These are phyloP conservation scores for Leuciscus waleckii DNA, from an alignment of 2,797 vertebrate species.

Conservation along the genomic window DNA sequence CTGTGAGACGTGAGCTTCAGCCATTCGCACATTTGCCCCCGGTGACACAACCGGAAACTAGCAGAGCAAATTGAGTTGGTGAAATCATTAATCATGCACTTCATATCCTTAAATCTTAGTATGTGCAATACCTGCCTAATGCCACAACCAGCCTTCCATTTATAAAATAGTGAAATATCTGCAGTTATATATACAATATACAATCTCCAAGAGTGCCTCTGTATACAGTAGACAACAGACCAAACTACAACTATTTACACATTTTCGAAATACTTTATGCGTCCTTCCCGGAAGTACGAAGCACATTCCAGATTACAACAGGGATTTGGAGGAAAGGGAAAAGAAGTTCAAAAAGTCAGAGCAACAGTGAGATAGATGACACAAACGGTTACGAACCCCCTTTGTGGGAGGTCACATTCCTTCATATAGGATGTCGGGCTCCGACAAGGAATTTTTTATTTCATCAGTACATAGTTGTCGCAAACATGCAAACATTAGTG, in stretches of 20 bases:
- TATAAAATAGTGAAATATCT: background rate
- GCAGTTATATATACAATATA: background rate
- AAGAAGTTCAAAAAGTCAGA: conserved; percentile 76
- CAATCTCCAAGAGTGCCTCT: background rate
- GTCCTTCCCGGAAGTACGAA: conserved; percentile 81
- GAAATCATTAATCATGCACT: conserved; percentile 11
- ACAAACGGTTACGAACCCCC: conserved; percentile 73
- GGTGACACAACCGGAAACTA: conserved; percentile 60
- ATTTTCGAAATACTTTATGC: conserved; percentile 74
- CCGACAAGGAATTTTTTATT: conserved; percentile 56
- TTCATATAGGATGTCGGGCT: conserved; percentile 67
- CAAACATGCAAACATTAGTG: conserved; percentile 34
- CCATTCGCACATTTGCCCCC: conserved; percentile 64
- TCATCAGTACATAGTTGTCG: conserved; percentile 53
- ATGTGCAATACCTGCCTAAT: background rate
- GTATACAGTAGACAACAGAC: conserved; percentile 50
- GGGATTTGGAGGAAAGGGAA: conserved; percentile 74
- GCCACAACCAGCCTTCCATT: background rate
- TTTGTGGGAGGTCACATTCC: conserved; percentile 76
- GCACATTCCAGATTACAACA: conserved; percentile 84
- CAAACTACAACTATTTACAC: conserved; percentile 70
- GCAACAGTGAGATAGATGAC: conserved; percentile 75
- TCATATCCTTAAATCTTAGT: background rate
- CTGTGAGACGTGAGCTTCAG: conserved; percentile 68
- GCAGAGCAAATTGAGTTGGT: conserved; percentile 62